These are phyloP conservation scores for Plectrocnemia conspersa DNA, from an alignment of 1,140 invertebrate species.

Conservation along the genomic window DNA sequence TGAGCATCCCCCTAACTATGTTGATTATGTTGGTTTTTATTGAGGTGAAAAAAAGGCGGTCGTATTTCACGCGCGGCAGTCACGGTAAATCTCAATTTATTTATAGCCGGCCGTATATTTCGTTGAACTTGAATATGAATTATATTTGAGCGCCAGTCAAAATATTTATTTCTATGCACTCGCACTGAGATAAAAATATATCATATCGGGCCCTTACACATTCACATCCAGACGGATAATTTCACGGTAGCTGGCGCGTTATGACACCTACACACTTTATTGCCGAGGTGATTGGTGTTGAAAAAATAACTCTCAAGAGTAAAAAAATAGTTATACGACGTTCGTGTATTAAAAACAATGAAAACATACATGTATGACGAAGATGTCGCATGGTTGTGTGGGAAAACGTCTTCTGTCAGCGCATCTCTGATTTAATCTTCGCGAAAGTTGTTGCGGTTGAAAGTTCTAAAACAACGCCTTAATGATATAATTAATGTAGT, in stretches of 20 bases:
- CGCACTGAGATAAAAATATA: not conserved
- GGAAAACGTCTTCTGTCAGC: not conserved
- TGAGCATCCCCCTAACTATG: too few species aligned
- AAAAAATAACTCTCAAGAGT: too few species aligned
- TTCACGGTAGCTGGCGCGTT: constrained; percentile 29
- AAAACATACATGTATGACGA: constrained; percentile 16
- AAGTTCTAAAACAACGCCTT: too few species aligned
- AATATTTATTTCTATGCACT: constrained; percentile 16
- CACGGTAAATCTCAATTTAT: constrained; percentile 15
- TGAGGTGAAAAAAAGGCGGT: too few species aligned
- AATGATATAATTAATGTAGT: too few species aligned
- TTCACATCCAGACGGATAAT: constrained; percentile 14
- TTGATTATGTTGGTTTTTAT: too few species aligned
- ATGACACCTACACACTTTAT: constrained; percentile 28
- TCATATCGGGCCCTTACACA: not conserved
- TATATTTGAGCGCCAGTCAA: constrained; percentile 21
- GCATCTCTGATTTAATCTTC: not conserved
- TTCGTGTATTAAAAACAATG: constrained; percentile 14
- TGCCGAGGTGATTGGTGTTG: too few species aligned
- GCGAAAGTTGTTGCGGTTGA: not conserved
- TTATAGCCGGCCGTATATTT: constrained; percentile 18
- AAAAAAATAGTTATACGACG: too few species aligned
- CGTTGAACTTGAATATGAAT: constrained; percentile 25
- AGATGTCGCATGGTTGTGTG: constrained; percentile 2
- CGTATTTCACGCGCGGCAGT: constrained; percentile 7